Conservation (phyloP, 1,140 invertebrate genomes). For the Galleria mellonella region DNA sequence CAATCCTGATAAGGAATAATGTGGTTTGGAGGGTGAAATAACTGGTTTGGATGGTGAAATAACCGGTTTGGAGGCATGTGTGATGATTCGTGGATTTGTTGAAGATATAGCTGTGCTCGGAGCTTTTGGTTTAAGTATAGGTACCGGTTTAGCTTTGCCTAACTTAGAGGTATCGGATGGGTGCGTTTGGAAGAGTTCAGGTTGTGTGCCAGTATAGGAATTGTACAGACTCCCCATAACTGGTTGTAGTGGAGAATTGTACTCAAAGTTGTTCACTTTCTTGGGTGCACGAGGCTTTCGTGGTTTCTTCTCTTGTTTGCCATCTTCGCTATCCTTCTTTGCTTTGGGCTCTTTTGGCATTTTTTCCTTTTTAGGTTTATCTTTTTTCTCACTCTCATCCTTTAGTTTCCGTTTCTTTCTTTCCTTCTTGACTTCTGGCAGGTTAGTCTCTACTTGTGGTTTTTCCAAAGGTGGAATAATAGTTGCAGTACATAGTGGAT, state of each 20-base stretch:
- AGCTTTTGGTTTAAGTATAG: background rate
- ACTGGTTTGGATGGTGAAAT: background rate
- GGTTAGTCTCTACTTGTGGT: background rate
- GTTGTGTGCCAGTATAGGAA: conserved; percentile 3
- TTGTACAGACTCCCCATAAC: conserved; percentile 22
- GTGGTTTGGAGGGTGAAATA: no score
- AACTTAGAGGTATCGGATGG: background rate
- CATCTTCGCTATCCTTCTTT: conserved; percentile 23
- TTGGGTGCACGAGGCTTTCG: conserved; percentile 47
- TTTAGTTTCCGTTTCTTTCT: conserved; percentile 47
- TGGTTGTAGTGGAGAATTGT: conserved; percentile 38
- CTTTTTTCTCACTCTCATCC: conserved; percentile 25
- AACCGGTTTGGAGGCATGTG: no score
- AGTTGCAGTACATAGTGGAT: conserved; percentile 11
- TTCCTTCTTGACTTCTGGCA: conserved; percentile 24
- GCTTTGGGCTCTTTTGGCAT: conserved; percentile 25
- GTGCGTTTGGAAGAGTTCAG: background rate
- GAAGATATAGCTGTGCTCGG: background rate
- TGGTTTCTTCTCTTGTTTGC: conserved; percentile 38
- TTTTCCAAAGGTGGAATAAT: conserved; percentile 10
- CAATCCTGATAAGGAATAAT: no score
- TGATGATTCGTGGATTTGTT: background rate
- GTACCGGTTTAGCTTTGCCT: background rate
- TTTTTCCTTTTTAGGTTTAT: conserved; percentile 48
- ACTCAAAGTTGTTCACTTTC: conserved; percentile 36